These are phyloP conservation scores for Bombus superbus DNA, from an alignment of 1,140 invertebrate genomes.

Conservation along the genomic window DNA sequence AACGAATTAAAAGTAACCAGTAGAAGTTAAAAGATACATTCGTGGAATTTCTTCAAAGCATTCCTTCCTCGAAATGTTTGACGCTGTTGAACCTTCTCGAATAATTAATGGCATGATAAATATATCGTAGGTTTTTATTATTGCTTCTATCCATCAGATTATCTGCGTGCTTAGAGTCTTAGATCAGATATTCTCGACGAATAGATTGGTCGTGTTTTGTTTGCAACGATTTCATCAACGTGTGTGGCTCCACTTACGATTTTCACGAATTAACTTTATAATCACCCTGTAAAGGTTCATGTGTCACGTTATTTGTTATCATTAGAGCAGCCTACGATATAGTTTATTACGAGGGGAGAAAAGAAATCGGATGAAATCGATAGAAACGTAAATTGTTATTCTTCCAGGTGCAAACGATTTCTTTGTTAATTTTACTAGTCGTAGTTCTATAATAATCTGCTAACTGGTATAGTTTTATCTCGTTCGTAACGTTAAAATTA, in stretches of 20 bases:
- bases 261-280: constrained; percentile 60
- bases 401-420: neutral
- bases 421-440: neutral
- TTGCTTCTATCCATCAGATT: constrained; percentile 41
- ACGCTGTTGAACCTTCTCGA: neutral
- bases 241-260: constrained; percentile 59
- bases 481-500: neutral
- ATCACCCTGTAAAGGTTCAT: constrained; percentile 22
- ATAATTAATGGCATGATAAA: constrained; percentile 26
- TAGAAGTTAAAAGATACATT: neutral
- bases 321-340: neutral
- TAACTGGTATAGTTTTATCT: neutral
- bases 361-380: neutral
- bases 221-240: constrained; percentile 24
- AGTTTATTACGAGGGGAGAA: neutral
- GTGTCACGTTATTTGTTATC: neutral
- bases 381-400: neutral
- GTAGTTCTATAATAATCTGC: too few relatives aligned
- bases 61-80: neutral
- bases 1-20: neutral
- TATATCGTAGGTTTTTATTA: constrained; percentile 45
- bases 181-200: constrained; percentile 36
- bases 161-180: constrained; percentile 25
- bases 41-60: neutral
- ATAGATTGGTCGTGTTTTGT: neutral